Evolutionary conservation across 2,797 vertebrate species (phyloP), one percentile per base, ranked within the genome.

Genomic region (Rousettus madagascariensis): DNA sequence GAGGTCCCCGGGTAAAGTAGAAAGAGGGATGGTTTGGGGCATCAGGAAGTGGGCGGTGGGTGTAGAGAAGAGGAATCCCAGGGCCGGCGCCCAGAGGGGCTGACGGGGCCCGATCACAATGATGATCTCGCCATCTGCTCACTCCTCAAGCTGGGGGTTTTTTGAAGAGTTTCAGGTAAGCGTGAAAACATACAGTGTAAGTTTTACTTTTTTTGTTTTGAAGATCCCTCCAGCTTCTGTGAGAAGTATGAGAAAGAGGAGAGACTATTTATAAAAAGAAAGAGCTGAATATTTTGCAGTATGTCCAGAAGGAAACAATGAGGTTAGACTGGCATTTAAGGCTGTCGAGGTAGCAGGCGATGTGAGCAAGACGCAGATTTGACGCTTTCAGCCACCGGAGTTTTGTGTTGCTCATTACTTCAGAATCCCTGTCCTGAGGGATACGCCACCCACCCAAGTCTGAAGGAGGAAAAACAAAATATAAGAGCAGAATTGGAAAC

Each of bases 141-240:
- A 1, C 2, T 8, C 24, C 2, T 6, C 17, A 8, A 0, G 1
- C 6, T 3, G 15, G 1, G 4, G 26, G 22, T 9, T 2, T 49
- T 75, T 8, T n/a, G 6, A 55, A 51, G 17, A 36, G 28, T n/a
- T 26, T 33, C 36, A 41, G 38, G 15, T 49, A 63, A 79, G 22
- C 1, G 1, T 2, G 6, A 55, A 68, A 90, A 15, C 2, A 1
- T 5, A 12, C 3, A 26, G 9, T 8, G 22, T 13, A 19, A 24
- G 13, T 36, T 71, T 61, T 30, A 13, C 19, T 38, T 5, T 68
- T 8, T n/a, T 36, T 57, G 19, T 33, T 43, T 43, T 33, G 10
- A 12, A 17, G 68, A 75, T 28, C 12, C 3, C 19, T 19, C 5
- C 16, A 46, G 22, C 28, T 69, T 83, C 77, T 63, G 13, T 72